A percentile compares a stretch with the other conserved stretches of the same genome.
Evolutionary conservation across 35 echinoderm and acorn worm genomes (phyloP).

Genomic region (Antedon bifida): DNA sequence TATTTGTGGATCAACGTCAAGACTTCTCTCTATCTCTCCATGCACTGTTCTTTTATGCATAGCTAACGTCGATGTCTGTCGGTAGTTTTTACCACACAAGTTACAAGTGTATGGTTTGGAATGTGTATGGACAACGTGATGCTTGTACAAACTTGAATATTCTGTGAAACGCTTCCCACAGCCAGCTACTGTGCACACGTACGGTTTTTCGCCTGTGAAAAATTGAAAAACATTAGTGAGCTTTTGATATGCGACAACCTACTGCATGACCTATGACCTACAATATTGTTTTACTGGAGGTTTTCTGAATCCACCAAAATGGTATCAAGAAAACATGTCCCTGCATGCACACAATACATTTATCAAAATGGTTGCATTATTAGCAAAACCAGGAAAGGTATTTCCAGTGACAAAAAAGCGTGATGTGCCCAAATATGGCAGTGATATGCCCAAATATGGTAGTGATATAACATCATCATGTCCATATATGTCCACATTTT

Average conservation of each 20-base stretch:
- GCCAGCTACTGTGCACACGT: constrained; percentile 85
- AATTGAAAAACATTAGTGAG: not conserved
- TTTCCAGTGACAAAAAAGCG: too few species aligned
- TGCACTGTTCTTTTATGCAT: constrained; percentile 83
- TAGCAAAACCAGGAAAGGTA: too few species aligned
- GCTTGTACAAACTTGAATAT: constrained; percentile 97
- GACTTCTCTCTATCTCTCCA: constrained; percentile 35
- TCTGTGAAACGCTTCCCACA: constrained; percentile 96
- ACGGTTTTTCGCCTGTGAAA: constrained; percentile 80
- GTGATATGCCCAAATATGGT: too few species aligned
- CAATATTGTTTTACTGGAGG: too few species aligned
- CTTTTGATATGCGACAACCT: not conserved
- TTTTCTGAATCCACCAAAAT: too few species aligned
- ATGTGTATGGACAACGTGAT: constrained; percentile 95
- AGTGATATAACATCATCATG: too few species aligned
- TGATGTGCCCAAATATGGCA: too few species aligned
- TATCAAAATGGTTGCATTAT: too few species aligned
- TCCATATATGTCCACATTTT: too few species aligned
- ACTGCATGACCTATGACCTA: not conserved
- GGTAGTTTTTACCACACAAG: constrained; percentile 80
- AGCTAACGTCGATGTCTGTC: constrained; percentile 86
- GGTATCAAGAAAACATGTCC: too few species aligned
- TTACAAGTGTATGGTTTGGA: constrained; percentile 87
- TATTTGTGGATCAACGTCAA: constrained; percentile 21
- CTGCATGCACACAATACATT: too few species aligned